These are phyloP conservation scores for Falco columbarius DNA, from an alignment of 2,797 vertebrate genomes.

Conservation along the genomic window DNA sequence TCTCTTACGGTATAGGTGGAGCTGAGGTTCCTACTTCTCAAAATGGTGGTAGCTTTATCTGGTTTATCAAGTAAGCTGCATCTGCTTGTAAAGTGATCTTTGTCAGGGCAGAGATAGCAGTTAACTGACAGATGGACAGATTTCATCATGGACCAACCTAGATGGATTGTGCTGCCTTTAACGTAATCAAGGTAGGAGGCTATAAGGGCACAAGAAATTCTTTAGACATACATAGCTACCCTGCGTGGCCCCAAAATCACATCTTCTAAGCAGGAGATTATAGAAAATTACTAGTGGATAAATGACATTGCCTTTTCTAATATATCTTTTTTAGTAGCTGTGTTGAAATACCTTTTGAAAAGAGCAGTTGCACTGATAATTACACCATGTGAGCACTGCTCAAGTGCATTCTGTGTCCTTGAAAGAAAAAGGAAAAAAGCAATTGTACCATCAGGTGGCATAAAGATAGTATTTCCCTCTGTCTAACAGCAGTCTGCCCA, in stretches of 20 bases:
- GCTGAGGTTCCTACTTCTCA: neutral
- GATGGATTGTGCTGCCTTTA: neutral
- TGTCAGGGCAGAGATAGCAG: neutral
- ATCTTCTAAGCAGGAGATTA: neutral
- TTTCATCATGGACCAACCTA: neutral
- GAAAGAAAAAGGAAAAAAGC: neutral
- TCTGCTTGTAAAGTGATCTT: neutral
- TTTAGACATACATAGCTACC: neutral
- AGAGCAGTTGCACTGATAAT: constrained; percentile 1
- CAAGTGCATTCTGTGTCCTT: neutral
- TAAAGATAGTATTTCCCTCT: neutral
- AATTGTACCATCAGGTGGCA: neutral
- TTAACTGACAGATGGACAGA: neutral
- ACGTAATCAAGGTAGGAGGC: neutral
- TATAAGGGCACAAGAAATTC: neutral
- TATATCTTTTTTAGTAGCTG: neutral
- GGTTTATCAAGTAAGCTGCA: neutral
- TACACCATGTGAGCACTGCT: neutral
- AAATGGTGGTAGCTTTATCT: neutral
- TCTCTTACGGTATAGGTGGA: neutral
- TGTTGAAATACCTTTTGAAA: constrained; percentile 10
- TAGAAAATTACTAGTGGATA: neutral
- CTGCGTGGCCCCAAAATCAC: neutral
- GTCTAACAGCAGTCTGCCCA: neutral
- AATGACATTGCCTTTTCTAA: neutral